These are phyloP conservation scores for Temnothorax longispinosus DNA, from an alignment of 1,140 invertebrate genomes.

Conservation along the genomic window DNA sequence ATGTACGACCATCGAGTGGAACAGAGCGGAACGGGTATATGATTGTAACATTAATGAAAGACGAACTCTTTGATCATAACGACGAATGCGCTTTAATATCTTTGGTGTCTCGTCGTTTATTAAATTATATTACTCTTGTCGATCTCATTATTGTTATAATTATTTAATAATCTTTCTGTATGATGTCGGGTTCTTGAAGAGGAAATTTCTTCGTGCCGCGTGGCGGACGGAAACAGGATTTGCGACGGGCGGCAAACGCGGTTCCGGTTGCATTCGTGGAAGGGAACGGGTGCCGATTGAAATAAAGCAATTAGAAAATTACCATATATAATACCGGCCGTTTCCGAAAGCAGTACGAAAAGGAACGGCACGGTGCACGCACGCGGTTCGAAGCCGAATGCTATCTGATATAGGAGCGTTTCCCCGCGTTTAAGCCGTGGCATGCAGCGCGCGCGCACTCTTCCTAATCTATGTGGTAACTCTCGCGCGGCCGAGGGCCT, in stretches of 20 bases:
- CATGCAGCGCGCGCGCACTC: slow-evolving; percentile 78
- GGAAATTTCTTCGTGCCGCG: not conserved
- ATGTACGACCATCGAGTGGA: slow-evolving; percentile 47
- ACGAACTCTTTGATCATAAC: slow-evolving; percentile 25
- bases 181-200: not conserved
- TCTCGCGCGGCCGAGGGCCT: slow-evolving; percentile 32
- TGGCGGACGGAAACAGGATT: not conserved
- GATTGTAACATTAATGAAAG: slow-evolving; percentile 40
- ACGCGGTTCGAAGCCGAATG: slow-evolving; percentile 73
- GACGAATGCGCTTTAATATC: not conserved
- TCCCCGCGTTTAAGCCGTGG: slow-evolving; percentile 79
- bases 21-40: slow-evolving; percentile 39
- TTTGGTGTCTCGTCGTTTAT: not conserved
- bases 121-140: slow-evolving; percentile 1
- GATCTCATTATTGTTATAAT: not conserved
- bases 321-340: slow-evolving; percentile 79
- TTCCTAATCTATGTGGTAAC: slow-evolving; percentile 75
- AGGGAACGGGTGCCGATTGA: slow-evolving; percentile 69
- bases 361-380: slow-evolving; percentile 71
- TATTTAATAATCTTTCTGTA: not conserved
- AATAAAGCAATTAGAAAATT: slow-evolving; percentile 84
- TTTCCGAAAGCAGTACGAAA: slow-evolving; percentile 80
- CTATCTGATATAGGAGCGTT: slow-evolving; percentile 81
- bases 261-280: not conserved
- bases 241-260: not conserved